Conservation (phyloP, 2,113 vertebrate species). For the Sorex fumeus region DNA sequence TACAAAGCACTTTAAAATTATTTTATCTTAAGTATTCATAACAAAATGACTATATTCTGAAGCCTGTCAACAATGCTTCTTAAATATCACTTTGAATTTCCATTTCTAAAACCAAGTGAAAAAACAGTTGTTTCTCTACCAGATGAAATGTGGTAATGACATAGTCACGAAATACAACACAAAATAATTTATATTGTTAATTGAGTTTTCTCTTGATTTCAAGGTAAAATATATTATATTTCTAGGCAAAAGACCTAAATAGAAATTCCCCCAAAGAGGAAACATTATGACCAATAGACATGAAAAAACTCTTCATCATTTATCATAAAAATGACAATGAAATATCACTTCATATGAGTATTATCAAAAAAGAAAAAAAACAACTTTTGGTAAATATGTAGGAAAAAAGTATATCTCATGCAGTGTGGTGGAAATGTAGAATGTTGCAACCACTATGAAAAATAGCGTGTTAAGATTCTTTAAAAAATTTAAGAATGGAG, state of each 20-base stretch:
- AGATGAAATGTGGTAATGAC: not conserved
- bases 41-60: conserved; percentile 40
- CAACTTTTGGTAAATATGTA: not conserved
- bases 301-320: no score
- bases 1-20: not conserved
- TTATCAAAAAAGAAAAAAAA: not conserved
- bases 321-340: no score
- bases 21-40: conserved; percentile 12
- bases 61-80: not conserved
- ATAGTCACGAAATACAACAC: not conserved
- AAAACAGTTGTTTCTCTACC: not conserved
- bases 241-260: not conserved
- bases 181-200: conserved; percentile 8
- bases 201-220: conserved; percentile 43
- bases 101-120: not conserved
- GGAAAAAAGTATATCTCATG: not conserved
- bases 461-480: not conserved
- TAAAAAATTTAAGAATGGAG: not conserved
- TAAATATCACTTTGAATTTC: not conserved
- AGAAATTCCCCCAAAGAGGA: no score
- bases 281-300: no score
- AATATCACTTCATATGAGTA: not conserved
- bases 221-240: not conserved
- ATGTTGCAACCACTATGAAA: not conserved
- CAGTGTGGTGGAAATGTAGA: not conserved